These are phyloP conservation scores for Rhipidura dahli DNA, from an alignment of 2,113 vertebrate species.

Conservation along the genomic window DNA sequence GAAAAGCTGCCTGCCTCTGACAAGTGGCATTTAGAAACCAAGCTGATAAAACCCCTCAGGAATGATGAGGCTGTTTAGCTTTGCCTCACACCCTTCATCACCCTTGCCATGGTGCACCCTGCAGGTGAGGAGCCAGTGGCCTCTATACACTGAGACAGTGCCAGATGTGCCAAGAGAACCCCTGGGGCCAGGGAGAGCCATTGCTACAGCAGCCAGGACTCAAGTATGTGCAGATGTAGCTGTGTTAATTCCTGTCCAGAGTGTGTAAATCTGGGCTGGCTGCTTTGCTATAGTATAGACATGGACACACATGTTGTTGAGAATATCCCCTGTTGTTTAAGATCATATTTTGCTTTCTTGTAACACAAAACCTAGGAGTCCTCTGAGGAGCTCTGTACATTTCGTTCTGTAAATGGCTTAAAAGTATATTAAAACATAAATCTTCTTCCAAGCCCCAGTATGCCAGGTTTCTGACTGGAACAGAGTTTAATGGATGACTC, in stretches of 20 bases:
- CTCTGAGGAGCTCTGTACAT: not conserved
- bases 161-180: not conserved
- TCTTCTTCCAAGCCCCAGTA: not conserved
- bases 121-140: not conserved
- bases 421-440: slow-evolving; percentile 31
- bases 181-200: not conserved
- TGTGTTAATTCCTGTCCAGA: not conserved
- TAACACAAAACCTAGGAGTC: not conserved
- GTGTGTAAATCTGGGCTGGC: not conserved
- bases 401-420: not conserved
- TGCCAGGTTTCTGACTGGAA: slow-evolving; percentile 45
- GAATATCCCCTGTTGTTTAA: not conserved
- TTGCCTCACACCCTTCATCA: accelerated
- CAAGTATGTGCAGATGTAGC: not conserved
- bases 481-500: slow-evolving; percentile 13
- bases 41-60: accelerated
- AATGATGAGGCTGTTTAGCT: not conserved
- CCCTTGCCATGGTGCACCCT: accelerated
- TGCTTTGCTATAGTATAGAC: not conserved
- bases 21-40: not conserved
- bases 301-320: not conserved
- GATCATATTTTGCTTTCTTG: not conserved
- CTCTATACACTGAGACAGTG: accelerated
- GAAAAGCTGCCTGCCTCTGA: not conserved
- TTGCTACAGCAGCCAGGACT: accelerated